A percentile compares a stretch with the other conserved stretches of the same genome.
These are phyloP conservation scores for Erebia aethiops DNA, from an alignment of 2,888 invertebrate genomes.

Conservation along the genomic window DNA sequence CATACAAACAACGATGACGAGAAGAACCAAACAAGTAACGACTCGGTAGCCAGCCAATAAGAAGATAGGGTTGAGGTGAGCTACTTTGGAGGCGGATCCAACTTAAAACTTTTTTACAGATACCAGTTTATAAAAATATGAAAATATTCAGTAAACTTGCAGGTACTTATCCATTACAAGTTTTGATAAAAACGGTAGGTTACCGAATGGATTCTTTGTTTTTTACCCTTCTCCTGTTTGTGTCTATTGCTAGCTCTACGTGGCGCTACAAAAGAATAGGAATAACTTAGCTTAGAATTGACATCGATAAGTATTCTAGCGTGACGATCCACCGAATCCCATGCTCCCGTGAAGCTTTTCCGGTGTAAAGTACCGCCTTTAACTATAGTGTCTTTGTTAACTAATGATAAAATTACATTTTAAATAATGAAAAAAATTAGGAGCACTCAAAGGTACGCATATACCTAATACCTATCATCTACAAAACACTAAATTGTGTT, in stretches of 20 bases:
- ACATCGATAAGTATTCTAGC: no score
- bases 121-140: slow-evolving; percentile 1
- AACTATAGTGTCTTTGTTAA: no score
- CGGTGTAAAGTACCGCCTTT: no score
- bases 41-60: slow-evolving; percentile 35
- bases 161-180: not conserved
- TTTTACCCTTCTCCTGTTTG: not conserved
- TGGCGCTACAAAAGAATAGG: not conserved
- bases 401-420: no score
- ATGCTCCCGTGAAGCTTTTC: no score
- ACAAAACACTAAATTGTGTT: not conserved
- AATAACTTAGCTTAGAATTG: no score
- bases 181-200: not conserved
- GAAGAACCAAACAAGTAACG: slow-evolving; percentile 21
- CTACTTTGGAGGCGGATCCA: slow-evolving; percentile 40
- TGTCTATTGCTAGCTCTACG: no score
- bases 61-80: slow-evolving; percentile 35
- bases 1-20: slow-evolving; percentile 22
- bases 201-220: not conserved
- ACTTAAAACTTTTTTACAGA: slow-evolving; percentile 9
- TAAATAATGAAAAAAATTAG: no score
- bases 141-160: slow-evolving; percentile 9
- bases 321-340: no score
- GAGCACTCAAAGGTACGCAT: not conserved
- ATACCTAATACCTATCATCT: not conserved